Evolutionary conservation across 2,113 vertebrate species (phyloP).

Genomic region (Centropristis striata): DNA sequence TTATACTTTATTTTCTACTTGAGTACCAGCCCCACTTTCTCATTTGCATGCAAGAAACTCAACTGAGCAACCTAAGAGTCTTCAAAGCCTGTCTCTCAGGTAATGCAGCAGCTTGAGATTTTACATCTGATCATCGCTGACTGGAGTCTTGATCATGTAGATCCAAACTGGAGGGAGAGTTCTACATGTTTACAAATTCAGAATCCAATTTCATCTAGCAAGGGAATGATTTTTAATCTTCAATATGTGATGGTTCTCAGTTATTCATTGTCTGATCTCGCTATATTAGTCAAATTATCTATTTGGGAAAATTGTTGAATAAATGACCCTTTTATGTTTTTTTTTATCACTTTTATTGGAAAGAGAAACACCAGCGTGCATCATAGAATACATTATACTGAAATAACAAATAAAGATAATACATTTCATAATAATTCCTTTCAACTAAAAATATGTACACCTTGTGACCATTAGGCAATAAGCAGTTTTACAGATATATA

Average conservation of each 20-base stretch:
- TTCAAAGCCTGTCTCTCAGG: constrained; percentile 78
- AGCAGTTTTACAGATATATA: constrained; percentile 32
- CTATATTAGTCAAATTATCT: not conserved
- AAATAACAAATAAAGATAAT: constrained; percentile 15
- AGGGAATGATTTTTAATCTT: constrained; percentile 29
- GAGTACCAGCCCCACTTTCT: constrained; percentile 43
- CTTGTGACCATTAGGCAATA: not conserved
- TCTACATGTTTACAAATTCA: constrained; percentile 66
- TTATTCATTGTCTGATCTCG: constrained; percentile 25
- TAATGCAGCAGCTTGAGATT: constrained; percentile 74
- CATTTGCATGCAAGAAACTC: constrained; percentile 75
- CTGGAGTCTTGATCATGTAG: constrained; percentile 72
- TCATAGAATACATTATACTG: not conserved
- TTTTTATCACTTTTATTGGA: constrained; percentile 46
- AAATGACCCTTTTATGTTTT: constrained; percentile 22
- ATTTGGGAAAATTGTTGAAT: not conserved
- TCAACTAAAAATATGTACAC: constrained; percentile 41
- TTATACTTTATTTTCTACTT: constrained; percentile 64
- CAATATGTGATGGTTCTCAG: constrained; percentile 10
- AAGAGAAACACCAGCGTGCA: constrained; percentile 24
- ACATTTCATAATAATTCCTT: not conserved
- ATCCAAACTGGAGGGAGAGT: constrained; percentile 61
- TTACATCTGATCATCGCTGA: constrained; percentile 74
- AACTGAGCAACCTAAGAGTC: constrained; percentile 60
- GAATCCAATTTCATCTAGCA: constrained; percentile 8